Evolutionary conservation across 53 echinoderm and acorn worm genomes (phyloP).

Genomic region (Arbacia lixula): DNA sequence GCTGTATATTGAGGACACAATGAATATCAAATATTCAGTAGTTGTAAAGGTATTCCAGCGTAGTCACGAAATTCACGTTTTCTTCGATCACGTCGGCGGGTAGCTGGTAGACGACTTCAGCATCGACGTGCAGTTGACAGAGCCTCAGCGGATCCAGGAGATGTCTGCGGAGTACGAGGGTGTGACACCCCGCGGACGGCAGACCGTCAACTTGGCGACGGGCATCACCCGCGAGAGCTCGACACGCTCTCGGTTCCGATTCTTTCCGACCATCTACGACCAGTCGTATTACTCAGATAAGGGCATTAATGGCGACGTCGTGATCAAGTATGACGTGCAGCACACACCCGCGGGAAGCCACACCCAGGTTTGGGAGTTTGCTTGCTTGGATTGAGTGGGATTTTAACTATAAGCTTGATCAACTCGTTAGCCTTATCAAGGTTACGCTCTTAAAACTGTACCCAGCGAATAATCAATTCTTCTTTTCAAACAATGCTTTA

Average conservation of each 20-base stretch:
- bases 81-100: too few species aligned
- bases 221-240: slow-evolving; percentile 41
- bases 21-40: too few species aligned
- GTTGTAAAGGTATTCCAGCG: too few species aligned
- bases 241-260: slow-evolving; percentile 64
- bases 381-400: too few species aligned
- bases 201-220: slow-evolving; percentile 17
- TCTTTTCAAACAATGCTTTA: too few species aligned
- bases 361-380: slow-evolving; percentile 67
- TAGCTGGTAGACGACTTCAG: slow-evolving; percentile 82
- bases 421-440: too few species aligned
- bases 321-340: slow-evolving; percentile 86
- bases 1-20: too few species aligned
- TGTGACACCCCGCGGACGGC: slow-evolving; percentile 12
- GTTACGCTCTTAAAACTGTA: too few species aligned
- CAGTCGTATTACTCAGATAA: slow-evolving; percentile 58
- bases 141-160: slow-evolving; percentile 85
- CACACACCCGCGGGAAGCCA: slow-evolving; percentile 81
- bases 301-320: slow-evolving; percentile 83
- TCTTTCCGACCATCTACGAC: slow-evolving; percentile 69
- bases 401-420: too few species aligned
- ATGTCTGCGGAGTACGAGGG: slow-evolving; percentile 62
- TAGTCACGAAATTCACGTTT: too few species aligned
- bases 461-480: too few species aligned
- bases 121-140: slow-evolving; percentile 81